These are phyloP conservation scores for Picathartes gymnocephalus DNA, from an alignment of 2,113 vertebrate genomes.

Conservation along the genomic window DNA sequence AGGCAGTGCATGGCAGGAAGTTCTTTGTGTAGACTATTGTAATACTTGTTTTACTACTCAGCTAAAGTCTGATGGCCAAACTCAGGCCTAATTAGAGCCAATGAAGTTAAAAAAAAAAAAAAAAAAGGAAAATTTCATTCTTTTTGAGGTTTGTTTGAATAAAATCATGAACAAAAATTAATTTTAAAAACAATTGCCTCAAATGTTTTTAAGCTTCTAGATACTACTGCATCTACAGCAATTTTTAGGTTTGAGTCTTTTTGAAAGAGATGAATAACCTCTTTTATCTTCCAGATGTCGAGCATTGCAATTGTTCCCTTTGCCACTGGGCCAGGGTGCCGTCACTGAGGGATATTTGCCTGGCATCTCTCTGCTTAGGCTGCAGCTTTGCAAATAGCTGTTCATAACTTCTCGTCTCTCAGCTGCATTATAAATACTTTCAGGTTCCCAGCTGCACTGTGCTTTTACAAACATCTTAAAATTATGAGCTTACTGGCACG, in stretches of 20 bases:
- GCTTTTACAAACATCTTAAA: slow-evolving; percentile 34
- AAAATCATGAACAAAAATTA: background rate
- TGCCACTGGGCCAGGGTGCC: background rate
- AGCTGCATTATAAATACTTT: slow-evolving; percentile 9
- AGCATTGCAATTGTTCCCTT: background rate
- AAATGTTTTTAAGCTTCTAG: background rate
- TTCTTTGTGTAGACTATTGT: background rate
- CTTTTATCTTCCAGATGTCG: background rate
- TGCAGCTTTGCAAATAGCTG: slow-evolving; percentile 22
- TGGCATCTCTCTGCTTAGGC: background rate
- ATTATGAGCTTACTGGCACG: background rate
- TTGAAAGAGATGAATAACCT: background rate
- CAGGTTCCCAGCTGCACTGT: slow-evolving; percentile 10
- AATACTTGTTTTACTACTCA: background rate
- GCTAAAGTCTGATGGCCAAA: background rate
- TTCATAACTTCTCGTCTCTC: background rate
- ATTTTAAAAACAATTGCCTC: background rate
- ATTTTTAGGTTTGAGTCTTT: background rate
- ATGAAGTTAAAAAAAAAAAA: background rate
- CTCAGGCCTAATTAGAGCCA: background rate
- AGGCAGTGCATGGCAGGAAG: background rate
- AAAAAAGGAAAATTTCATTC: background rate
- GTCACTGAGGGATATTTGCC: background rate
- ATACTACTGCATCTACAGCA: background rate
- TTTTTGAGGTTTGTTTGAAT: background rate